These are phyloP conservation scores for Pissodes strobi DNA, from an alignment of 1,140 invertebrate species.

Conservation along the genomic window DNA sequence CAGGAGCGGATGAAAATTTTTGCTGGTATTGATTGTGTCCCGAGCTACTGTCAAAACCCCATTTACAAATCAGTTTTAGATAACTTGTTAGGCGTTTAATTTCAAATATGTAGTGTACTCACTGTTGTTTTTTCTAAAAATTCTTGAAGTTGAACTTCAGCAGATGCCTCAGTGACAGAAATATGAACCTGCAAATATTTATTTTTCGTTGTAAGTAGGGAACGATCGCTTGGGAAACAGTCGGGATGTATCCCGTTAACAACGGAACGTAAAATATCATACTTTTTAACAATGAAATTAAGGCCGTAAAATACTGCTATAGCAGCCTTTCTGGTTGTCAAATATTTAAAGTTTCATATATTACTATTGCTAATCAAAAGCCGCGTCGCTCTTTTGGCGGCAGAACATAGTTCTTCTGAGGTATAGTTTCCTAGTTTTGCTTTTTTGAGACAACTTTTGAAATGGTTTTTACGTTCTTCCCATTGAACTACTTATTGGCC, in stretches of 20 bases:
- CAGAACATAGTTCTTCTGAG: too few species aligned
- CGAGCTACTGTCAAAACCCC: too few species aligned
- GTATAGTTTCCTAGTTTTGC: too few species aligned
- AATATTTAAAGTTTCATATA: not conserved
- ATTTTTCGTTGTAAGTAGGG: not conserved
- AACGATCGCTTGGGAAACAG: not conserved
- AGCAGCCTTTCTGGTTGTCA: too few species aligned
- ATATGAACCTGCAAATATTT: not conserved
- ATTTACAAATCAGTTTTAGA: not conserved
- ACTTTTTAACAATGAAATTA: too few species aligned
- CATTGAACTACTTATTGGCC: too few species aligned
- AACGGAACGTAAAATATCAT: not conserved
- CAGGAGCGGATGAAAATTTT: too few species aligned
- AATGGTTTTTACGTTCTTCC: too few species aligned
- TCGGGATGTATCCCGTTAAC: not conserved
- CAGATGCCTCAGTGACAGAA: not conserved
- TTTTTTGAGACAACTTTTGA: too few species aligned
- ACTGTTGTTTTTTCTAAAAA: not conserved
- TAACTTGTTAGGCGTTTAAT: not conserved
- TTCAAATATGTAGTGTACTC: not conserved
- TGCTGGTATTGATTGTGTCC: too few species aligned
- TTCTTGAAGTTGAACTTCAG: not conserved
- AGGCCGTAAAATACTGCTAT: too few species aligned
- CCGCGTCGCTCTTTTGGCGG: not conserved
- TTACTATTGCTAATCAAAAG: too few species aligned